Evolutionary conservation across 1,140 invertebrate genomes (phyloP).

Genomic region (Chlorops oryzae): DNA sequence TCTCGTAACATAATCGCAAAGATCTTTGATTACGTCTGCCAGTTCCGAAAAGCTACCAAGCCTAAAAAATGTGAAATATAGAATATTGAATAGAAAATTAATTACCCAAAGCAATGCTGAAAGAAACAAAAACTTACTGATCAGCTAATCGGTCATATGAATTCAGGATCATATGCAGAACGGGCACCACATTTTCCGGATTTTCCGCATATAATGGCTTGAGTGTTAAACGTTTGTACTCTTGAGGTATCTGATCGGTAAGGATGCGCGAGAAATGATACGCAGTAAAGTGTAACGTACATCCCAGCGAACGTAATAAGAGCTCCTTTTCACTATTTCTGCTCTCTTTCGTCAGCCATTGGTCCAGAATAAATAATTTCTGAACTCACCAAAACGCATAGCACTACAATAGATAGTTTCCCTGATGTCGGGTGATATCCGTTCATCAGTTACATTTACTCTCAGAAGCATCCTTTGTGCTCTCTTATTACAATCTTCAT

Average conservation of each 20-base stretch:
- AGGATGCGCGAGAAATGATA: conserved; percentile 24
- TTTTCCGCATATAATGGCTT: conserved; percentile 44
- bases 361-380: conserved; percentile 25
- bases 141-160: too few relatives aligned
- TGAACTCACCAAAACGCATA: conserved; percentile 41
- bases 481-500: conserved; percentile 45
- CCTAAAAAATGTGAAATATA: too few relatives aligned
- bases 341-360: conserved; percentile 14
- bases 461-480: conserved; percentile 15
- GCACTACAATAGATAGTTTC: conserved; percentile 55
- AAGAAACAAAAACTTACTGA: too few relatives aligned
- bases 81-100: too few relatives aligned
- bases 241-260: background rate
- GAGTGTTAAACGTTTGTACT: conserved; percentile 31
- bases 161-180: conserved; percentile 24
- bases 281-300: conserved; percentile 14
- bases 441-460: background rate
- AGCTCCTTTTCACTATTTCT: conserved; percentile 17
- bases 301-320: conserved; percentile 26
- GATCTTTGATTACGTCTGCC: too few relatives aligned
- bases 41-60: too few relatives aligned
- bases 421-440: conserved; percentile 51
- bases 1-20: too few relatives aligned
- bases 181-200: conserved; percentile 36
- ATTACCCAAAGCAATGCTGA: too few relatives aligned